A percentile compares a stretch with the other conserved stretches of the same genome.
Evolutionary conservation across 1,140 invertebrate genomes (phyloP).

Genomic region (Cyclina sinensis): DNA sequence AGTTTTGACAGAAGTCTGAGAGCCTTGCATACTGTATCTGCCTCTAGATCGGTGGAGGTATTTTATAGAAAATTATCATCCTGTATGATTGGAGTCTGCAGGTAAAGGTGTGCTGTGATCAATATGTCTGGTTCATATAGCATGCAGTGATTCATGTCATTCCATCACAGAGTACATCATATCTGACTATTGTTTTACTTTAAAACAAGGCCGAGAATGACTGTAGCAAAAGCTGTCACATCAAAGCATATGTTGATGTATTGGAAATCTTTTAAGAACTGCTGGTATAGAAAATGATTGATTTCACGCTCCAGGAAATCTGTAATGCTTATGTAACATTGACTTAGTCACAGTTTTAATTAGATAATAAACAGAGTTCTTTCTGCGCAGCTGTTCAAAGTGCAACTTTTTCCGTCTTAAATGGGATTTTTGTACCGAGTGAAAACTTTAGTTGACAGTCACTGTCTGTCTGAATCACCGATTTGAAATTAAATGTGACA

Average conservation of each 20-base stretch:
- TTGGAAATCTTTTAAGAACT: too few species aligned
- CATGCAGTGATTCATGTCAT: conserved; percentile 19
- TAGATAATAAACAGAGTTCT: too few species aligned
- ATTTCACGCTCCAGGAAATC: not conserved
- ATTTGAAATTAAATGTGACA: not conserved
- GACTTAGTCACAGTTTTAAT: not conserved
- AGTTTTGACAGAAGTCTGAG: conserved; percentile 1
- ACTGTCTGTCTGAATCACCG: not conserved
- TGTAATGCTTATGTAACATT: not conserved
- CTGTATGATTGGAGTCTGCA: conserved; percentile 9
- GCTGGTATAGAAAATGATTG: too few species aligned
- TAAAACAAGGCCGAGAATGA: not conserved
- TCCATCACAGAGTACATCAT: not conserved
- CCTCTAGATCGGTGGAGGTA: not conserved
- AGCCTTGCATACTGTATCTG: not conserved
- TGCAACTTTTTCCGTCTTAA: too few species aligned
- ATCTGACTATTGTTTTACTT: not conserved
- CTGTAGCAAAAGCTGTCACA: not conserved
- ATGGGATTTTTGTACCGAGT: not conserved
- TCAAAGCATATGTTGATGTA: not conserved
- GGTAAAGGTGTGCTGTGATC: conserved; percentile 5
- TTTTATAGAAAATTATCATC: not conserved
- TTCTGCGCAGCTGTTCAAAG: too few species aligned
- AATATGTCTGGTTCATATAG: conserved; percentile 14
- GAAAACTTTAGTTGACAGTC: not conserved